A percentile compares a stretch with the other conserved stretches of the same genome.
Conservation (phyloP, 2,888 invertebrate species). For the Hoplodrina blanda region DNA sequence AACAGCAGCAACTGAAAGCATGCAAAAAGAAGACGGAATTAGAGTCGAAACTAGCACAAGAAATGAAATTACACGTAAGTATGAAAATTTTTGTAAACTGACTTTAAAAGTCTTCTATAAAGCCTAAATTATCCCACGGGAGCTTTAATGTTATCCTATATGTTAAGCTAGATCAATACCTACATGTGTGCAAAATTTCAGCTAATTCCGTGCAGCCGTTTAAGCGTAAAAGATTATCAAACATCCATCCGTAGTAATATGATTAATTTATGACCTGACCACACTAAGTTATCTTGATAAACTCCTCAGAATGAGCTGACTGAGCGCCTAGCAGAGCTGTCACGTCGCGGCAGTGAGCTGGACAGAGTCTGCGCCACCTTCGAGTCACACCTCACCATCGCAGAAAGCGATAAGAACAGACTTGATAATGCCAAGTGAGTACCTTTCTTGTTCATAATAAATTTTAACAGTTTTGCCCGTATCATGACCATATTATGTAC, state of each 20-base stretch:
- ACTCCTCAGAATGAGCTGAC: slow-evolving; percentile 75
- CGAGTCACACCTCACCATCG: slow-evolving; percentile 75
- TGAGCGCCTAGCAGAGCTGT: slow-evolving; percentile 72
- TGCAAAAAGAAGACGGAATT: slow-evolving; percentile 79
- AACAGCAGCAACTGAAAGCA: slow-evolving; percentile 77
- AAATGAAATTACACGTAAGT: slow-evolving; percentile 77
- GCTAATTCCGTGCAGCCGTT: too few species aligned
- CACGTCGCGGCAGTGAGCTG: slow-evolving; percentile 69
- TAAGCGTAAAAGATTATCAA: too few species aligned
- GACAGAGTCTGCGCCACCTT: slow-evolving; percentile 78
- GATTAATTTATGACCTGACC: too few species aligned
- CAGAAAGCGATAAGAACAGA: slow-evolving; percentile 79
- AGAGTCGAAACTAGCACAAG: slow-evolving; percentile 78
- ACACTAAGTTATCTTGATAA: not conserved
- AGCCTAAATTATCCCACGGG: too few species aligned
- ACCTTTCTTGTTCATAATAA: too few species aligned
- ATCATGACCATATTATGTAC: too few species aligned
- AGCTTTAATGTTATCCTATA: too few species aligned
- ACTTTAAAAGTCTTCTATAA: too few species aligned
- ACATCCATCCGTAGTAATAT: too few species aligned
- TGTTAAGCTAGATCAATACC: too few species aligned
- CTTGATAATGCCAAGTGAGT: slow-evolving; percentile 80
- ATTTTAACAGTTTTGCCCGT: too few species aligned
- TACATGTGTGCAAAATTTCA: too few species aligned
- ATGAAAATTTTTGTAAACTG: not conserved